These are phyloP conservation scores for Coturnix japonica DNA, from an alignment of 2,113 vertebrate species.

Conservation along the genomic window DNA sequence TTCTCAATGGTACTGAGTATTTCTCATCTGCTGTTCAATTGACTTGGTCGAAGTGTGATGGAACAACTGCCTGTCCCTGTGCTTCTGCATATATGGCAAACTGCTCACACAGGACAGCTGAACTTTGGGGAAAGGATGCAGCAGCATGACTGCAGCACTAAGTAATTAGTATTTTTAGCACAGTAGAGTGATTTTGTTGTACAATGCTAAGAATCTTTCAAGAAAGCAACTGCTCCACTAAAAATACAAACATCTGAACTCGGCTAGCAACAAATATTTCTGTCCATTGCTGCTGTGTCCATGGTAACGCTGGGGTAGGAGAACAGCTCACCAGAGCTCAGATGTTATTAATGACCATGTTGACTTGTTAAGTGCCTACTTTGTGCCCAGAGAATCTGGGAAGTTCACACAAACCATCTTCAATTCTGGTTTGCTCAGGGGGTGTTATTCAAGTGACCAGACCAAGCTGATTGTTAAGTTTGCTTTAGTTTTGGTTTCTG, in stretches of 20 bases:
- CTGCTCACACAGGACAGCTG: background rate
- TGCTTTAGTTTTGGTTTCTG: background rate
- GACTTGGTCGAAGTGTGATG: too few relatives aligned
- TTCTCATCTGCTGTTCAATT: background rate
- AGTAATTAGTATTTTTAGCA: background rate
- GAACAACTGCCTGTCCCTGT: too few relatives aligned
- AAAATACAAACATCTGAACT: background rate
- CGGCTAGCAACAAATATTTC: background rate
- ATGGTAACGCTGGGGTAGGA: background rate
- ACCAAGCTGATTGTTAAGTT: background rate
- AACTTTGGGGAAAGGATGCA: background rate
- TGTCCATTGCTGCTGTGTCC: background rate
- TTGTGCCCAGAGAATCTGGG: background rate
- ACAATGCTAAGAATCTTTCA: background rate
- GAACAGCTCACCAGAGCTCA: background rate
- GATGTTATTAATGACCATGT: fast-evolving
- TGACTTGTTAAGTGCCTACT: background rate
- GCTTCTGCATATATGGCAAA: background rate
- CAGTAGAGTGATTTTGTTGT: fast-evolving
- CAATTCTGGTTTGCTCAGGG: background rate
- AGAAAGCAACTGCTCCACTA: background rate
- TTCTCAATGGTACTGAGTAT: fast-evolving
- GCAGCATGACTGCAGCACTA: background rate
- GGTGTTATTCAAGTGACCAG: background rate
- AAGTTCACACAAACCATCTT: background rate